Base-by-base conservation (phyloP, 2,888 invertebrate genomes). In the Drosophila pseudotakahashii region DNA sequence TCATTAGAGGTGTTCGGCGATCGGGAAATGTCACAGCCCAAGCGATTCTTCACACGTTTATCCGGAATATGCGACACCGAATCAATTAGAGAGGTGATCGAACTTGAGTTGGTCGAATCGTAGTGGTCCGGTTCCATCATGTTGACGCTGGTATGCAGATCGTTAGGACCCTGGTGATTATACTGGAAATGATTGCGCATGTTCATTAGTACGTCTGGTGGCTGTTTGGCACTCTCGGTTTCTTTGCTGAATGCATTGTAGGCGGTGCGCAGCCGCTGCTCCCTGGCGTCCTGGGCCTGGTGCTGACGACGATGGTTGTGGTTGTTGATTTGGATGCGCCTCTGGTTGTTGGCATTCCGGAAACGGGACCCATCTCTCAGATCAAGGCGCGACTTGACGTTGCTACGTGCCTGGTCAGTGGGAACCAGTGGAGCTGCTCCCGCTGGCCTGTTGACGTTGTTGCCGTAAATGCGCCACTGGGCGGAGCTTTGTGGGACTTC, bases 391-490 rank as follows among this genome's bases (percentile, higher is more conserved):
- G 53, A 45, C 23, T 32, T 70, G 2, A 47, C 39, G 4, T 51
- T 37, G 16, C 34, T 19, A 48, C 48, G 48, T 48, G 48, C 13
- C 34, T 16, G 16, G 3, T 34, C 19, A 37, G 32, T 41, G 11
- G 32, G 4, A 2, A 82, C 62, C 34, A 89, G 50, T 0, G 89
- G 86, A 3, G 89, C 77, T 14, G 86, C 77, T 2, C 81, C 88
- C 4, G 60, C 64, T 9, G 89, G 83, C 2, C 86, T 76, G 10
- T 77, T 78, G 3, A 75, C 47, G 55, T 86, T 86, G 53, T 79
- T 88, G 0, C 81, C 74, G 3, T 78, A 62, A 61, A 77, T 74
- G 9, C 86, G 86, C 75, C 78, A 76, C 19, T 81, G 82, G 0
- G 63, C 70, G 0, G 88, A 84, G 0, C 50, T 53, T 3, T 30